Evolutionary conservation across 2,113 vertebrate genomes (phyloP), one percentile per base, ranked within the genome.

Genomic region (Gallinago jamesoni): DNA sequence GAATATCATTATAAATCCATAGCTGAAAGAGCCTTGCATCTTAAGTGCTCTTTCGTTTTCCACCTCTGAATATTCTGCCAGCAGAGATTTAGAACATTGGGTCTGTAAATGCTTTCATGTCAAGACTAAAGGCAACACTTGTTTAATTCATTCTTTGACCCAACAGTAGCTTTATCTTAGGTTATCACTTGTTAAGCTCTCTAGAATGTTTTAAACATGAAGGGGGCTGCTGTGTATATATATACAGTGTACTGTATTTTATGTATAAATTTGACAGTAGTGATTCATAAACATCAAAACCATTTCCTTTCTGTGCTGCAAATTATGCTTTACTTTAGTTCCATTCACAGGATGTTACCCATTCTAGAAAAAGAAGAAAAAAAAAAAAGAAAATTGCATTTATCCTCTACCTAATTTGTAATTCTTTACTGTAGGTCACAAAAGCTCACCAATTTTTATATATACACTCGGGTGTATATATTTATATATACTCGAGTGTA

Each of bases 121-220:
- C 89, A 96, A 96, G 93, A 95, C 93, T 96, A 97, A 97, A 96
- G 94, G 97, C 90, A 96, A 97, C 89, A 90, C 94, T 96, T 97
- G 93, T 96, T 97, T 96, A 97, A 97, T 97, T 96, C 95, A 96
- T 96, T 87, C 93, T 96, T 96, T 97, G 97, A 97, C 97, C 96
- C 94, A 96, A 85, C 74, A 75, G 84, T 91, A 91, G 82, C 85
- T 95, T 97, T 97, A 97, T 97, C 97, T 97, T 87, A 96, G 92
- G 97, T 97, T 97, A 97, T 97, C 97, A 90, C 82, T 97, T 97
- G 95, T 94, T 97, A 96, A 96, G 92, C 91, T 90, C 87, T 81
- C 82, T 50, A 76, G 67, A 94, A 97, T 97, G 92, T 97, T 97
- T 97, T 97, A 97, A 97, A 97, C 93, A 96, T 97, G 95, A 97